Percentiles rank a stretch among this genome's conserved stretches.
Conservation (phyloP, 2,113 vertebrate species). For the Nestor notabilis region DNA sequence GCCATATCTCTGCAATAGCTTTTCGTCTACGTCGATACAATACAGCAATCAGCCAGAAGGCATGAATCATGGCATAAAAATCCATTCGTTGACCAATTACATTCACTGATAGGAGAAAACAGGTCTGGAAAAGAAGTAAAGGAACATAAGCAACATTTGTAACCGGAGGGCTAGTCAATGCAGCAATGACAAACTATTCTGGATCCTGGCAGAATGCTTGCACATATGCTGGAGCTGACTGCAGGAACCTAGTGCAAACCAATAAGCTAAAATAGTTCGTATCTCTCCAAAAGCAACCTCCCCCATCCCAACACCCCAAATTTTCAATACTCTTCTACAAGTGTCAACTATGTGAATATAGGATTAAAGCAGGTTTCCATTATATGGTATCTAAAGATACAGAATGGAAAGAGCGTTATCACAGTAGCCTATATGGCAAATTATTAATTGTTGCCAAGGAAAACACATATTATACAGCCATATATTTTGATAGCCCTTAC, state of each 20-base stretch:
- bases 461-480: background rate
- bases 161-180: background rate
- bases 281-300: background rate
- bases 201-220: background rate
- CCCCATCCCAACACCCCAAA: background rate
- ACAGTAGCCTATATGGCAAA: background rate
- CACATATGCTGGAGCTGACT: rapidly evolving
- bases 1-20: slow-evolving; percentile 95
- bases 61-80: slow-evolving; percentile 95
- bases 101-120: slow-evolving; percentile 93
- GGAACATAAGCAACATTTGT: background rate
- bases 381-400: background rate
- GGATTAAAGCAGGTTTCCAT: background rate
- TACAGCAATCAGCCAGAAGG: slow-evolving; percentile 88
- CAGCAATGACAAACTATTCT: background rate
- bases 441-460: background rate
- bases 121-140: slow-evolving; percentile 81
- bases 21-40: slow-evolving; percentile 92
- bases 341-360: background rate
- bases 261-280: background rate
- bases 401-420: background rate
- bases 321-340: background rate
- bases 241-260: background rate
- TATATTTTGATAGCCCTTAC: background rate
- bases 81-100: slow-evolving; percentile 98